These are phyloP conservation scores for Parthenolecanium corni DNA, from an alignment of 2,888 invertebrate species.

Conservation along the genomic window DNA sequence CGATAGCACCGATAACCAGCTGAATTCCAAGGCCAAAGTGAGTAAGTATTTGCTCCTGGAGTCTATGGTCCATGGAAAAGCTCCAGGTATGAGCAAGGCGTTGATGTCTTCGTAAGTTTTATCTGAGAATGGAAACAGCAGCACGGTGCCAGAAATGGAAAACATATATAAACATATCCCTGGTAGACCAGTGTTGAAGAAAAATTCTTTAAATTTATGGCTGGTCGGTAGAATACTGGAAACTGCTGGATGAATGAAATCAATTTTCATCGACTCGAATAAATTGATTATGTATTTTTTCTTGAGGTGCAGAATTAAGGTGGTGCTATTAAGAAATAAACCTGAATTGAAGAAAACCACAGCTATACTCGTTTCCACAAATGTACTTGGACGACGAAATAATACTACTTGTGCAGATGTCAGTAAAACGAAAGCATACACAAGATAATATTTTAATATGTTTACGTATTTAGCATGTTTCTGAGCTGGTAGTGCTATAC, in stretches of 20 bases:
- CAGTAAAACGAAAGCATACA: neutral
- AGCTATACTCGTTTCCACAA: neutral
- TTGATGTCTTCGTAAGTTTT: neutral
- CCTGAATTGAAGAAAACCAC: neutral
- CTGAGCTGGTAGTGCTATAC: neutral
- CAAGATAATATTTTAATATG: neutral
- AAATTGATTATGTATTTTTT: constrained; percentile 1
- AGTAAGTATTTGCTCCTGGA: neutral
- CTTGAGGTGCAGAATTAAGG: neutral
- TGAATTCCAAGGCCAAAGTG: neutral
- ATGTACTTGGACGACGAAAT: neutral
- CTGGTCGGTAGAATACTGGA: neutral
- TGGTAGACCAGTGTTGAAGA: neutral
- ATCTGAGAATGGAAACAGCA: constrained; percentile 5
- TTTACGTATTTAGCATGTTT: neutral
- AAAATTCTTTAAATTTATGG: constrained; percentile 5
- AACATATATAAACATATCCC: neutral
- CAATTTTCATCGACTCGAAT: neutral
- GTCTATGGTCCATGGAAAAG: constrained; percentile 7
- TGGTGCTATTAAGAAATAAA: neutral
- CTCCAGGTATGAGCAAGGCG: neutral
- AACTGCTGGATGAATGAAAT: neutral
- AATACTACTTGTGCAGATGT: neutral
- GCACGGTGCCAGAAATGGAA: neutral
- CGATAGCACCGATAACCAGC: neutral